Percentiles rank a stretch among this genome's conserved stretches.
These are phyloP conservation scores for Ischnus inquisitorius DNA, from an alignment of 2,888 invertebrate species.

Conservation along the genomic window DNA sequence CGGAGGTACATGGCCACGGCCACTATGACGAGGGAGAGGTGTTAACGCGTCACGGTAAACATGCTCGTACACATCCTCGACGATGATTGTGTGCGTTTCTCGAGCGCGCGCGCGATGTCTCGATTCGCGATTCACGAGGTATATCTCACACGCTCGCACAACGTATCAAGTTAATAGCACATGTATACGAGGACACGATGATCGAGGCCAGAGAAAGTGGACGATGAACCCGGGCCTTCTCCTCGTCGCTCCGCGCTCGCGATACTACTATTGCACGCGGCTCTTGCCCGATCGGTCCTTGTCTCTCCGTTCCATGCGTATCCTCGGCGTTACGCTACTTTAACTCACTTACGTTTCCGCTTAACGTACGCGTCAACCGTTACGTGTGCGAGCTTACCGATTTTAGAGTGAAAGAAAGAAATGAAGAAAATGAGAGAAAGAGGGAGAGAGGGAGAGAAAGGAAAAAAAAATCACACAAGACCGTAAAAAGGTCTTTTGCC, in stretches of 20 bases:
- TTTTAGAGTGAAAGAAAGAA: constrained; percentile 34
- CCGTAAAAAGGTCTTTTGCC: constrained; percentile 13
- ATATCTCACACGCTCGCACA: constrained; percentile 41
- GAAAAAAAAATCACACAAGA: constrained; percentile 61
- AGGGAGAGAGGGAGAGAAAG: neutral
- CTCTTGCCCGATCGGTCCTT: constrained; percentile 36
- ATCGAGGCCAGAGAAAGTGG: constrained; percentile 81
- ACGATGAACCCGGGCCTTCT: constrained; percentile 79
- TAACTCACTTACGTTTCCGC: constrained; percentile 75
- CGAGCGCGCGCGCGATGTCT: constrained; percentile 2
- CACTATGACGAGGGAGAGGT: neutral
- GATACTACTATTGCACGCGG: too few relatives aligned
- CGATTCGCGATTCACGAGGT: constrained; percentile 47
- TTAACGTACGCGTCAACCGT: constrained; percentile 64
- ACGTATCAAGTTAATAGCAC: constrained; percentile 28
- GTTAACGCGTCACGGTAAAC: neutral
- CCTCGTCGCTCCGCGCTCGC: constrained; percentile 59
- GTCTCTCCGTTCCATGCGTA: constrained; percentile 18
- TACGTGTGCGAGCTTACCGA: constrained; percentile 58
- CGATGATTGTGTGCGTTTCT: neutral
- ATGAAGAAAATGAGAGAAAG: neutral
- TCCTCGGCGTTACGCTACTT: constrained; percentile 75
- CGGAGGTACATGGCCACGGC: constrained; percentile 29
- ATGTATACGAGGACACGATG: constrained; percentile 63
- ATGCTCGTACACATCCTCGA: neutral